Evolutionary conservation across 1,140 invertebrate species (phyloP).

Genomic region (Carposina sasakii): DNA sequence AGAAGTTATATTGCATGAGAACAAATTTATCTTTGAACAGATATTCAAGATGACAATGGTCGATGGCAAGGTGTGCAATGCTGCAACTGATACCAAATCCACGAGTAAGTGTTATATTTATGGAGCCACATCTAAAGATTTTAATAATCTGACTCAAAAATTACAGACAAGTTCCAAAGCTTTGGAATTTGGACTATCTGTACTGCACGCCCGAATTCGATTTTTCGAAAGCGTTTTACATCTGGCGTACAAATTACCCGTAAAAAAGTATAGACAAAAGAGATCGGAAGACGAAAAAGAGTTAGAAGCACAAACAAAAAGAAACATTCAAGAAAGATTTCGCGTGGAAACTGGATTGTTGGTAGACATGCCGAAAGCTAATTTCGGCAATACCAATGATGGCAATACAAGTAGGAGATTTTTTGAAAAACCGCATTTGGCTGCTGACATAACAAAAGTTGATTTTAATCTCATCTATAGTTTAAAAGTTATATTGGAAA

Average conservation of each 20-base stretch:
- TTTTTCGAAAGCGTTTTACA: constrained; percentile 49
- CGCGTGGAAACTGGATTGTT: constrained; percentile 30
- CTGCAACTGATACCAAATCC: constrained; percentile 33
- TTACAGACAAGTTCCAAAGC: constrained; percentile 16
- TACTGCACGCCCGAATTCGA: constrained; percentile 40
- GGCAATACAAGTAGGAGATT: constrained; percentile 48
- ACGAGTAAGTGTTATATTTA: constrained; percentile 36
- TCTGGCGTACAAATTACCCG: constrained; percentile 37
- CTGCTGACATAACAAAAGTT: constrained; percentile 34
- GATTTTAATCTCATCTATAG: constrained; percentile 23
- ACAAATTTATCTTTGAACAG: neutral
- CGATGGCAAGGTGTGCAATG: constrained; percentile 45
- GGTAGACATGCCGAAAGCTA: constrained; percentile 44
- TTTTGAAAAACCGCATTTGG: constrained; percentile 32
- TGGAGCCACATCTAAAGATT: constrained; percentile 32
- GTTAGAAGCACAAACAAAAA: constrained; percentile 18
- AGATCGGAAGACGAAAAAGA: constrained; percentile 7
- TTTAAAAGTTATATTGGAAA: constrained; percentile 22
- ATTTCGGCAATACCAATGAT: constrained; percentile 46
- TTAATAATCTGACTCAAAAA: constrained; percentile 28
- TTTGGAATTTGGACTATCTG: constrained; percentile 30
- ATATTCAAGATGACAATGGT: constrained; percentile 29
- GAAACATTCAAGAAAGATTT: constrained; percentile 34
- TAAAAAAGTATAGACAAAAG: constrained; percentile 27
- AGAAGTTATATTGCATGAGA: neutral